Evolutionary conservation across 2,888 invertebrate species (phyloP).

Genomic region (Diogma glabrata): DNA sequence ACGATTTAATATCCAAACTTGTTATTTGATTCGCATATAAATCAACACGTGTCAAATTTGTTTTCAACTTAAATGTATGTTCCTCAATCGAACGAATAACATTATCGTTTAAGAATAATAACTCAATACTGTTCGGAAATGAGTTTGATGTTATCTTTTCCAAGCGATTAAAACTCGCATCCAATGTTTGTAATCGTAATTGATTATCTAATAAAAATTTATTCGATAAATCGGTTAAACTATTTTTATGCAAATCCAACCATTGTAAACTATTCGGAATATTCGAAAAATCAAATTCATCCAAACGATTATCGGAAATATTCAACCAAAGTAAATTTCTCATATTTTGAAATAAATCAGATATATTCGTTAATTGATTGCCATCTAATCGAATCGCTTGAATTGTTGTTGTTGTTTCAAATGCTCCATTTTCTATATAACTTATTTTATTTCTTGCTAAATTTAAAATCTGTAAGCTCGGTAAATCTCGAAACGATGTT

Average conservation of each 20-base stretch:
- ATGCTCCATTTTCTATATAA: conserved; percentile 66
- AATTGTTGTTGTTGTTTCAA: conserved; percentile 64
- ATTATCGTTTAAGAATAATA: conserved; percentile 82
- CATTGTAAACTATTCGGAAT: conserved; percentile 74
- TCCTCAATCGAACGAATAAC: conserved; percentile 74
- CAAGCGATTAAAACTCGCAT: conserved; percentile 84
- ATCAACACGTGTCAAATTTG: conserved; percentile 80
- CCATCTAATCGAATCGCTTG: conserved; percentile 80
- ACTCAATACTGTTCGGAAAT: conserved; percentile 73
- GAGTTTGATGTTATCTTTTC: conserved; percentile 61
- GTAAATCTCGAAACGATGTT: conserved; percentile 66
- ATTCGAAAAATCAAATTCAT: conserved; percentile 78
- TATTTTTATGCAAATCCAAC: conserved; percentile 83
- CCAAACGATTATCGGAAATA: conserved; percentile 80
- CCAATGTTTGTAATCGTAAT: conserved; percentile 67
- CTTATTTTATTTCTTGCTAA: conserved; percentile 75
- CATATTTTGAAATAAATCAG: conserved; percentile 72
- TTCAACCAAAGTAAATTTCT: conserved; percentile 79
- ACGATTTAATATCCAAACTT: conserved; percentile 79
- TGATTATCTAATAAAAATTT: conserved; percentile 57
- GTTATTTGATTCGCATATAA: conserved; percentile 86
- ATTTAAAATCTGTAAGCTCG: conserved; percentile 74
- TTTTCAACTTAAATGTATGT: conserved; percentile 80
- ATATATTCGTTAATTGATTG: conserved; percentile 70
- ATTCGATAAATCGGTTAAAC: conserved; percentile 65